phyloP scores from a whole-genome alignment of 2,113 vertebrate genomes.

The Orycteropus afer region DNA sequence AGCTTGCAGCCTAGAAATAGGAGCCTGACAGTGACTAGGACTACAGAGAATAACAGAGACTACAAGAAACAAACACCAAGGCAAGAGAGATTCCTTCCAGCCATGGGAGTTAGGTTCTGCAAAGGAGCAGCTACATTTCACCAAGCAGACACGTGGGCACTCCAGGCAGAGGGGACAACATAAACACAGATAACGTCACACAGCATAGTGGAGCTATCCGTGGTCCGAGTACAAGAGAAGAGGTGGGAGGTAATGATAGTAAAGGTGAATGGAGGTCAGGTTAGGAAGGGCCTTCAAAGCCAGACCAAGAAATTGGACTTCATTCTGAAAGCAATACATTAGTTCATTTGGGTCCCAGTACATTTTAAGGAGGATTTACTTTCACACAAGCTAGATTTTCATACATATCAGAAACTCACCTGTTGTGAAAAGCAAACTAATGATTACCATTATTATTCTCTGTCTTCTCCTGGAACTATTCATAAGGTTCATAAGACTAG shows the following conservation, averaged over 20 bases:
- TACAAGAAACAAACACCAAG: too few species aligned
- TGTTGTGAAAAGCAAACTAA: not conserved
- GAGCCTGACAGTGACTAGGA: not conserved
- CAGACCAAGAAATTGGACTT: slow-evolving; percentile 16
- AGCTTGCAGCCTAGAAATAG: not conserved
- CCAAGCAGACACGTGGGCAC: not conserved
- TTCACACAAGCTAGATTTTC: not conserved
- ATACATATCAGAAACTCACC: not conserved
- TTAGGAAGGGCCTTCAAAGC: not conserved
- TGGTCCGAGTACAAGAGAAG: not conserved
- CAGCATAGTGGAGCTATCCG: not conserved
- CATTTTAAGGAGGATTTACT: not conserved
- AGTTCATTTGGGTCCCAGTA: not conserved
- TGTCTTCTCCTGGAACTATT: not conserved
- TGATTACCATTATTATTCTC: not conserved
- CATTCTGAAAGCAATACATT: not conserved
- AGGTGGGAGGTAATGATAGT: not conserved
- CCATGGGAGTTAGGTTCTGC: not conserved
- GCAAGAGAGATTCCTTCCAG: not conserved
- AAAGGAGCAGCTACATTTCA: not conserved
- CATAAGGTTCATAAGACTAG: too few species aligned
- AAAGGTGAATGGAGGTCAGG: not conserved
- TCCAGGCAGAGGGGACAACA: not conserved
- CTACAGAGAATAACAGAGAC: too few species aligned
- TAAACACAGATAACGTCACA: not conserved